Conservation (phyloP, 2,888 invertebrate species). For the Melinaea menophilus region DNA sequence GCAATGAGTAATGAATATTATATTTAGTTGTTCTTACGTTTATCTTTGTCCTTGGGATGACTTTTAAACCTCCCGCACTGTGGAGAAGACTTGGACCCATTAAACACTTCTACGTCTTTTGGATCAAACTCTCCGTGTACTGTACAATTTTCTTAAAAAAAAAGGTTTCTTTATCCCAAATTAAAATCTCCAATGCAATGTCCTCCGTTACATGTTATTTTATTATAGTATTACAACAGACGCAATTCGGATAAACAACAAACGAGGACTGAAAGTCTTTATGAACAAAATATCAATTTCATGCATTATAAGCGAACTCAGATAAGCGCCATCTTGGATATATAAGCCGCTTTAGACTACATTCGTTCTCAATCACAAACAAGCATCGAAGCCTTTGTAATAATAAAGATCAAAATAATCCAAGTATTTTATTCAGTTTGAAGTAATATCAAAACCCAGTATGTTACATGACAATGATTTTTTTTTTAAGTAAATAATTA, state of each 20-base stretch:
- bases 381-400: too few relatives aligned
- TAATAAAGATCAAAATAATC: too few relatives aligned
- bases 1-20: neutral
- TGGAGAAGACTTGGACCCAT: slow-evolving; percentile 51
- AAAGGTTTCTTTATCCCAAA: neutral
- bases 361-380: too few relatives aligned
- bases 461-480: too few relatives aligned
- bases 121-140: slow-evolving; percentile 50
- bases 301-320: neutral
- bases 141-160: slow-evolving; percentile 60
- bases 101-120: slow-evolving; percentile 60
- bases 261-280: neutral
- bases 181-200: too few relatives aligned
- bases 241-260: neutral
- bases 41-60: slow-evolving; percentile 65
- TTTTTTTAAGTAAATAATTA: too few relatives aligned
- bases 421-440: too few relatives aligned
- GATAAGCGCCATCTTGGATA: neutral
- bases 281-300: neutral
- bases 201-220: too few relatives aligned
- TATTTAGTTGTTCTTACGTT: slow-evolving; percentile 43
- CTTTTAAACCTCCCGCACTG: slow-evolving; percentile 66
- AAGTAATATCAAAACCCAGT: too few relatives aligned
- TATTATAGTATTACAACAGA: too few relatives aligned
- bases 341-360: too few relatives aligned